These are phyloP conservation scores for Leucoma salicis DNA, from an alignment of 2,888 invertebrate genomes.

Conservation along the genomic window DNA sequence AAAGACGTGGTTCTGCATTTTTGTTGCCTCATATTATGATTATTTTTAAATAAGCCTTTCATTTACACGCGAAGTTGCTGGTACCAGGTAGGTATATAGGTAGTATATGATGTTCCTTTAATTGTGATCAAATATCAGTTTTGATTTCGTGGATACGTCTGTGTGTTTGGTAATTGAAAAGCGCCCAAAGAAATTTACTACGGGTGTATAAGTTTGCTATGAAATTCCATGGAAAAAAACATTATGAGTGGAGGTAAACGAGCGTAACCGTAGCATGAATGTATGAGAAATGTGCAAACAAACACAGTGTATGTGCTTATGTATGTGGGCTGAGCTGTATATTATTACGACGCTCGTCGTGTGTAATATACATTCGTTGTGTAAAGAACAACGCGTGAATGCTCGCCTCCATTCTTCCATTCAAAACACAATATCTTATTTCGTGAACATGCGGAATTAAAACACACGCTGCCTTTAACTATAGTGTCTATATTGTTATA, in stretches of 20 bases:
- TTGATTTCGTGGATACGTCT: no score
- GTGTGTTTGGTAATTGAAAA: no score
- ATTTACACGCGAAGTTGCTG: no score
- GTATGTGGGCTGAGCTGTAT: conserved; percentile 11
- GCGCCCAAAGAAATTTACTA: no score
- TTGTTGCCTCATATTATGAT: no score
- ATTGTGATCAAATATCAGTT: no score
- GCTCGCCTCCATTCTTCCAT: conserved; percentile 34
- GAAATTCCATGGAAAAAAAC: conserved; percentile 24
- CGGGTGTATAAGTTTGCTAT: no score
- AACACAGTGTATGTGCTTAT: conserved; percentile 14
- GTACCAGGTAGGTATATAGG: no score
- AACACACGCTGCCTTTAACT: conserved; percentile 13
- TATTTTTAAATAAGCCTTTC: no score
- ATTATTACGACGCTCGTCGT: conserved; percentile 24
- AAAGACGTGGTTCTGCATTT: no score
- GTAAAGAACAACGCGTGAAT: conserved; percentile 25
- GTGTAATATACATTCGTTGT: conserved; percentile 38
- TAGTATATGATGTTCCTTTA: no score
- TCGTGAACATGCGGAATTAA: conserved; percentile 39
- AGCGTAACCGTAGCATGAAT: conserved; percentile 16
- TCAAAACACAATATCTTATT: conserved; percentile 46
- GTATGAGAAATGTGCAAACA: conserved; percentile 22
- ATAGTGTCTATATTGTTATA: neutral
- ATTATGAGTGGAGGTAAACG: conserved; percentile 12